Evolutionary conservation across 2,888 invertebrate species (phyloP).

Genomic region (Argynnis bischoffii): DNA sequence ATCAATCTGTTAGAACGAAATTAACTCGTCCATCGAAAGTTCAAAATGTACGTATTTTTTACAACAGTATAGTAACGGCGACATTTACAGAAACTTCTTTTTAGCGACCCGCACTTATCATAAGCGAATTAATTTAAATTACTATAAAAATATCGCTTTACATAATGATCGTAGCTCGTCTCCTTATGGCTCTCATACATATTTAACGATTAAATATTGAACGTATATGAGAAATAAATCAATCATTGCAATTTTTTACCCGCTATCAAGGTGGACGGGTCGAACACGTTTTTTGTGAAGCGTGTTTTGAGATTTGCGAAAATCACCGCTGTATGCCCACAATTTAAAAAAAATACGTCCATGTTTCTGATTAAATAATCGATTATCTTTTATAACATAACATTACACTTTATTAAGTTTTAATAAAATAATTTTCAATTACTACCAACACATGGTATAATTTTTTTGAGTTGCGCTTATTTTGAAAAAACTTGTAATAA

Average conservation of each 20-base stretch:
- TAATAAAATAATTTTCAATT: background rate
- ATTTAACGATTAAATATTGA: slow-evolving; percentile 59
- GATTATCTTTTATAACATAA: slow-evolving; percentile 8
- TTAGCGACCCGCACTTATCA: slow-evolving; percentile 60
- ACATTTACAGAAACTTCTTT: slow-evolving; percentile 74
- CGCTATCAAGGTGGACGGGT: slow-evolving; percentile 32
- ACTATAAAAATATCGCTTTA: slow-evolving; percentile 71
- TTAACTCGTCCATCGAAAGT: slow-evolving; percentile 26
- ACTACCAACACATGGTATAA: too few species aligned
- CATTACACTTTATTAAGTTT: background rate
- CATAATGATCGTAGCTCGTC: slow-evolving; percentile 63
- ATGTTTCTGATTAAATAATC: slow-evolving; percentile 11
- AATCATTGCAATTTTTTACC: slow-evolving; percentile 49
- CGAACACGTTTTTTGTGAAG: slow-evolving; percentile 25
- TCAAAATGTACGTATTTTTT: slow-evolving; percentile 54
- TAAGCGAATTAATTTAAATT: slow-evolving; percentile 79
- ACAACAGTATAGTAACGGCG: slow-evolving; percentile 62
- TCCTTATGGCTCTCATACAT: slow-evolving; percentile 53
- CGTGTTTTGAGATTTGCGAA: slow-evolving; percentile 22
- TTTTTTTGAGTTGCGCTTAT: too few species aligned
- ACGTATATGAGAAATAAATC: slow-evolving; percentile 51
- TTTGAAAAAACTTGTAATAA: too few species aligned
- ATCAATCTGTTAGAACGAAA: slow-evolving; percentile 36
- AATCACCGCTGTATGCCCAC: slow-evolving; percentile 17
- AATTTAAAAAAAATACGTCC: background rate